These are phyloP conservation scores for Turnix velox DNA, from an alignment of 2,113 vertebrate species.

Conservation along the genomic window DNA sequence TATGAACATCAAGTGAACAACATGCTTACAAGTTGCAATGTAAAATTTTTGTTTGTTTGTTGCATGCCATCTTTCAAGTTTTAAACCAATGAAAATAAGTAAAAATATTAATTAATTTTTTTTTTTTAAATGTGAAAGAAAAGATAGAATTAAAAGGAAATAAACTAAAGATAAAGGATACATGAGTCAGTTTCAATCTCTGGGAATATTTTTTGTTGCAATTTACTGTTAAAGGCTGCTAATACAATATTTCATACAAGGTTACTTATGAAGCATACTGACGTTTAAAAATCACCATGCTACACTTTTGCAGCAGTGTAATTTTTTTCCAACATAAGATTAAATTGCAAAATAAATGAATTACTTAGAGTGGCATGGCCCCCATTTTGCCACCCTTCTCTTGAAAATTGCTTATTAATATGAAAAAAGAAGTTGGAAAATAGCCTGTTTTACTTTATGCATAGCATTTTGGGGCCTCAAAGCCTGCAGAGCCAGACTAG, in stretches of 20 bases:
- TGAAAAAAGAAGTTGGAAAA: conserved; percentile 82
- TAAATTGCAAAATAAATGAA: conserved; percentile 97
- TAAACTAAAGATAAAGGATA: conserved; percentile 12
- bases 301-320: conserved; percentile 75
- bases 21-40: background rate
- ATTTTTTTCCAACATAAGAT: conserved; percentile 86
- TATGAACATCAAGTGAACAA: background rate
- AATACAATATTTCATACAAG: conserved; percentile 75
- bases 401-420: conserved; percentile 90
- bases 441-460: conserved; percentile 73
- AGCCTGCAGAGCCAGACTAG: conserved; percentile 33
- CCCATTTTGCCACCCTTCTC: conserved; percentile 80
- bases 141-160: background rate
- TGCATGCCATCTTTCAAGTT: background rate
- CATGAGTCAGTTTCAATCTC: conserved; percentile 4
- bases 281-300: conserved; percentile 91
- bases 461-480: conserved; percentile 59
- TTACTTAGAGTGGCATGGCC: conserved; percentile 87
- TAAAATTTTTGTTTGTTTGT: background rate
- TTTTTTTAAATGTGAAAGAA: background rate
- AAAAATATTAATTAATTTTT: background rate
- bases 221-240: conserved; percentile 54
- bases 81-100: background rate
- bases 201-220: conserved; percentile 49
- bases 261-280: conserved; percentile 77